A percentile compares a stretch with the other conserved stretches of the same genome.
phyloP scores from a whole-genome alignment of 2,113 vertebrate genomes.

The Cyanistes caeruleus region DNA sequence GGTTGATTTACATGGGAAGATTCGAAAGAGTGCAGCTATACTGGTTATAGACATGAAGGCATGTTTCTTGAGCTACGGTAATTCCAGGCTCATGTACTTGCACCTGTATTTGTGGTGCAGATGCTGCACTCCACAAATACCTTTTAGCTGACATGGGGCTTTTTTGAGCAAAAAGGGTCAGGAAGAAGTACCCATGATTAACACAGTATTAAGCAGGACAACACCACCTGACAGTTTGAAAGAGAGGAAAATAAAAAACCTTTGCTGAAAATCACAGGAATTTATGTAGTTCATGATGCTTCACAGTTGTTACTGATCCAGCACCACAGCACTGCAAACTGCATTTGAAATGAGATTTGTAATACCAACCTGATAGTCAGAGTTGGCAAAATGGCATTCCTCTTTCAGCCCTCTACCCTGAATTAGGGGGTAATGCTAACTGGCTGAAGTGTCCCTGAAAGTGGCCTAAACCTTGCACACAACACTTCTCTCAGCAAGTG shows the following conservation, averaged over 20 bases:
- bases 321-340: background rate
- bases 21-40: background rate
- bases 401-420: background rate
- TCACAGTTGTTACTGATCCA: background rate
- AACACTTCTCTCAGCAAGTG: background rate
- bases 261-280: background rate
- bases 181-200: background rate
- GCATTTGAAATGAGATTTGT: background rate
- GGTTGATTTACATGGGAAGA: background rate
- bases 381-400: background rate
- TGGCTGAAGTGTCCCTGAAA: background rate
- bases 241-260: background rate
- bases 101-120: background rate
- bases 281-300: background rate
- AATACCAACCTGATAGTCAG: background rate
- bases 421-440: background rate
- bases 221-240: background rate
- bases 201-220: background rate
- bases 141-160: accelerated
- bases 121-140: background rate
- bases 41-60: background rate
- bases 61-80: background rate
- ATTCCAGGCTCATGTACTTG: background rate
- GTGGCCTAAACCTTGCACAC: background rate
- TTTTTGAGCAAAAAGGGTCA: background rate